Conservation (phyloP, 2,113 vertebrate species). For the Rhinopomastus cyanomelas region DNA sequence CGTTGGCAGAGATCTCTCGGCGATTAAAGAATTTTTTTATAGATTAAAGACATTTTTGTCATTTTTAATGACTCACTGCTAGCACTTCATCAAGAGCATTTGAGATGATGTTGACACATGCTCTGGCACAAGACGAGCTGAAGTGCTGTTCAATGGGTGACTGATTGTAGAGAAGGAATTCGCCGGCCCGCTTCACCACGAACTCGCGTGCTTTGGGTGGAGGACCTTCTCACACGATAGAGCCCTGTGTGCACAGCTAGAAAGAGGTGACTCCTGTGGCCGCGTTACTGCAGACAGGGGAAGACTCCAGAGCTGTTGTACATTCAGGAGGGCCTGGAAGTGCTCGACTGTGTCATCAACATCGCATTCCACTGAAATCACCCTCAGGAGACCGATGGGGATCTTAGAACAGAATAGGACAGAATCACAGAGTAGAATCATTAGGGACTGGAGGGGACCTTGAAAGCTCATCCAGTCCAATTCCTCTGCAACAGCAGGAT, state of each 20-base stretch:
- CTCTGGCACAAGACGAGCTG: conserved; percentile 65
- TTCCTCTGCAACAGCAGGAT: too few relatives aligned
- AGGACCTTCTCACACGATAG: conserved; percentile 4
- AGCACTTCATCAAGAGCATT: conserved; percentile 75
- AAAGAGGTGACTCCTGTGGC: background rate
- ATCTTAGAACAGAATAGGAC: too few relatives aligned
- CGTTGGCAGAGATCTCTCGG: conserved; percentile 55
- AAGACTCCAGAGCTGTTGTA: background rate
- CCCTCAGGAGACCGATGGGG: background rate
- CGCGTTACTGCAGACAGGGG: background rate
- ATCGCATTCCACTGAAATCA: background rate
- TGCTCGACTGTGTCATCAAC: background rate
- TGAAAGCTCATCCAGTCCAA: too few relatives aligned
- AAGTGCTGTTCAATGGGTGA: conserved; percentile 74
- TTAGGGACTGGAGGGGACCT: too few relatives aligned
- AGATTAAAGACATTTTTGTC: conserved; percentile 84
- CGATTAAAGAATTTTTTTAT: conserved; percentile 68
- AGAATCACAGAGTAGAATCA: too few relatives aligned
- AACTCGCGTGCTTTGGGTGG: conserved; percentile 15
- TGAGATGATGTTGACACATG: conserved; percentile 71
- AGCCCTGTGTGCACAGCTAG: background rate
- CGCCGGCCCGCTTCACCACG: conserved; percentile 31
- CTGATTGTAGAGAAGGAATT: conserved; percentile 73
- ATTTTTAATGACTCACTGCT: conserved; percentile 83
- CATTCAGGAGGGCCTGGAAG: background rate